Evolutionary conservation across 30 jellyfish, hydroid and myxozoan genomes (phyloP).

Genomic region (Chrysaora quinquecirrha): DNA sequence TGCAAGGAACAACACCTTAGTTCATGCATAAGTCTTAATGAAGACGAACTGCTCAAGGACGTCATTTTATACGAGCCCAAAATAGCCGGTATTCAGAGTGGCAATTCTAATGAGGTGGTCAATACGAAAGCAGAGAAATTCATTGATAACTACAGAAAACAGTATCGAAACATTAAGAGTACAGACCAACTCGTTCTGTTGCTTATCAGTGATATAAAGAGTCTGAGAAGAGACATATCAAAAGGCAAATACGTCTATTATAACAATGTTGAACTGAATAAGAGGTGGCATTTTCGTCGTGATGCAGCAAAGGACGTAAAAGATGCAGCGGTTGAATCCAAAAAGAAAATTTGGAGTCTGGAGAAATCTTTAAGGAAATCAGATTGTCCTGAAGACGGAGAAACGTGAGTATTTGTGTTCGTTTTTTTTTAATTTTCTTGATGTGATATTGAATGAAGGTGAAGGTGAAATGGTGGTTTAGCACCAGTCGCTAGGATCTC

Average conservation of each 20-base stretch:
- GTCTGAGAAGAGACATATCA: slow-evolving; percentile 14
- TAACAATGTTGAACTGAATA: slow-evolving; percentile 25
- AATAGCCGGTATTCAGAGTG: slow-evolving; percentile 34
- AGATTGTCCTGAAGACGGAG: background rate
- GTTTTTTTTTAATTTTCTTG: too few relatives aligned
- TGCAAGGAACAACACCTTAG: slow-evolving; percentile 74
- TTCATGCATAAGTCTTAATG: slow-evolving; percentile 38
- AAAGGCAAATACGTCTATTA: background rate
- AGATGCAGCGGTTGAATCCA: slow-evolving; percentile 5
- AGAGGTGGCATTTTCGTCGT: slow-evolving; percentile 8
- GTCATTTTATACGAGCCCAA: slow-evolving; percentile 64
- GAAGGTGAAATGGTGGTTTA: background rate
- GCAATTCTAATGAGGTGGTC: slow-evolving; percentile 32
- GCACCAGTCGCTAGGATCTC: too few relatives aligned
- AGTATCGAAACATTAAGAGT: slow-evolving; percentile 45
- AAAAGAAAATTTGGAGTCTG: slow-evolving; percentile 20
- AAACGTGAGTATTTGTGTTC: background rate
- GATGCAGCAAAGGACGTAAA: background rate
- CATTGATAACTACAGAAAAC: slow-evolving; percentile 40
- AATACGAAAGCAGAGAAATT: slow-evolving; percentile 8
- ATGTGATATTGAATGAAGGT: background rate
- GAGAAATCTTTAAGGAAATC: background rate
- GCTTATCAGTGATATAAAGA: slow-evolving; percentile 57
- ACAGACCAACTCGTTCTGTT: slow-evolving; percentile 64
- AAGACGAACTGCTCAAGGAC: slow-evolving; percentile 56